phyloP scores from a whole-genome alignment of 2,113 vertebrate species.

The Vanacampus margaritifer region DNA sequence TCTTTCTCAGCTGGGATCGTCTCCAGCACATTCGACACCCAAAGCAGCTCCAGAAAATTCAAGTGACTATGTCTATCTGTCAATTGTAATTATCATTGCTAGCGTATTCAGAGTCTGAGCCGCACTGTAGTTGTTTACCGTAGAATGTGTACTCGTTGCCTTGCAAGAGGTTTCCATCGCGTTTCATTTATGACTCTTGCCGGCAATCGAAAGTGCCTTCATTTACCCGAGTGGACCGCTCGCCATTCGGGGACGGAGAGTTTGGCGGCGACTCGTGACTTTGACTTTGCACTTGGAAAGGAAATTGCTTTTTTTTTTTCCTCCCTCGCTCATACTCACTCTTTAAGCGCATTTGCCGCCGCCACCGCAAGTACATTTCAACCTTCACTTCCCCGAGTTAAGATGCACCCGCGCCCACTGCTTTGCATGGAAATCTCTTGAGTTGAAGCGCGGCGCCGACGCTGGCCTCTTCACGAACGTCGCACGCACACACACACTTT shows the following conservation, averaged over 20 bases:
- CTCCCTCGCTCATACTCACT: conserved; percentile 35
- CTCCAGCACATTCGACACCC: no score
- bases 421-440: conserved; percentile 68
- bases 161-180: no score
- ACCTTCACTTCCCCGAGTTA: conserved; percentile 67
- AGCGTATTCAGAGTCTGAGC: no score
- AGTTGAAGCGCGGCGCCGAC: conserved; percentile 59
- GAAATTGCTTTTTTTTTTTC: conserved; percentile 57
- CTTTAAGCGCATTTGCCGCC: conserved; percentile 61
- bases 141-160: no score
- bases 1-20: no score
- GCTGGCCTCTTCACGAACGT: no score
- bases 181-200: background rate
- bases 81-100: no score
- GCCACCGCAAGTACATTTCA: conserved; percentile 63
- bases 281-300: conserved; percentile 62
- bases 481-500: background rate
- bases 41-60: no score
- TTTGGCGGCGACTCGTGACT: conserved; percentile 49
- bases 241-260: conserved; percentile 48
- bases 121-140: no score
- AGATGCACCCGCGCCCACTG: conserved; percentile 58
- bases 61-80: no score
- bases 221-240: conserved; percentile 14
- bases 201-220: conserved; percentile 5